Percentiles rank a stretch among this genome's conserved stretches.
Evolutionary conservation across 1,140 invertebrate species (phyloP).

Genomic region (Drosophila serrata): DNA sequence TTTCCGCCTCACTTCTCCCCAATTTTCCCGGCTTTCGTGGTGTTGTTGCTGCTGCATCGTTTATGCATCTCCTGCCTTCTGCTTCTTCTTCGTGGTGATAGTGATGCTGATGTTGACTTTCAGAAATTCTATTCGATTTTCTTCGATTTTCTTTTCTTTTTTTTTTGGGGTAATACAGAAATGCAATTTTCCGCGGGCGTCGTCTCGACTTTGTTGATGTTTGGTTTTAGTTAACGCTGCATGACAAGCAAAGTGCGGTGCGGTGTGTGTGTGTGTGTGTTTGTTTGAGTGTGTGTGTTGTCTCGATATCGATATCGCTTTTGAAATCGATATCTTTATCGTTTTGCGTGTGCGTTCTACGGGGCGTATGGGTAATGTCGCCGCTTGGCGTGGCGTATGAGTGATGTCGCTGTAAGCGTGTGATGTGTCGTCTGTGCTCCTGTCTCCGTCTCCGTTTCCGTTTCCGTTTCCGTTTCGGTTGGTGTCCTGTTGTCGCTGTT

Average conservation of each 20-base stretch:
- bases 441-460: slow-evolving; percentile 15
- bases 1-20: neutral
- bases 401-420: slow-evolving; percentile 43
- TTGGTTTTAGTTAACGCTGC: slow-evolving; percentile 74
- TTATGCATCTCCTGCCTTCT: slow-evolving; percentile 24
- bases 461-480: slow-evolving; percentile 23
- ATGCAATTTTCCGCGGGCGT: slow-evolving; percentile 82
- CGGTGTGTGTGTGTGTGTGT: slow-evolving; percentile 19
- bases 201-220: slow-evolving; percentile 81
- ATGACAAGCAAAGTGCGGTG: slow-evolving; percentile 79
- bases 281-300: slow-evolving; percentile 15
- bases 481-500: slow-evolving; percentile 25
- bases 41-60: slow-evolving; percentile 30
- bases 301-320: neutral
- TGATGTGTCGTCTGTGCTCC: slow-evolving; percentile 12
- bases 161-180: slow-evolving; percentile 74
- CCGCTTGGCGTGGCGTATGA: slow-evolving; percentile 44
- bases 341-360: slow-evolving; percentile 26
- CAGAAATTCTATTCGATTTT: slow-evolving; percentile 6
- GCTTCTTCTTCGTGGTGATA: slow-evolving; percentile 25
- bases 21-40: slow-evolving; percentile 9
- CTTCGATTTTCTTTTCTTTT: slow-evolving; percentile 17
- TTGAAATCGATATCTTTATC: neutral
- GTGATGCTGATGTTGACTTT: slow-evolving; percentile 38
- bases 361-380: slow-evolving; percentile 51